Evolutionary conservation across 2,888 invertebrate species (phyloP).

Genomic region (Polietes domitor): DNA sequence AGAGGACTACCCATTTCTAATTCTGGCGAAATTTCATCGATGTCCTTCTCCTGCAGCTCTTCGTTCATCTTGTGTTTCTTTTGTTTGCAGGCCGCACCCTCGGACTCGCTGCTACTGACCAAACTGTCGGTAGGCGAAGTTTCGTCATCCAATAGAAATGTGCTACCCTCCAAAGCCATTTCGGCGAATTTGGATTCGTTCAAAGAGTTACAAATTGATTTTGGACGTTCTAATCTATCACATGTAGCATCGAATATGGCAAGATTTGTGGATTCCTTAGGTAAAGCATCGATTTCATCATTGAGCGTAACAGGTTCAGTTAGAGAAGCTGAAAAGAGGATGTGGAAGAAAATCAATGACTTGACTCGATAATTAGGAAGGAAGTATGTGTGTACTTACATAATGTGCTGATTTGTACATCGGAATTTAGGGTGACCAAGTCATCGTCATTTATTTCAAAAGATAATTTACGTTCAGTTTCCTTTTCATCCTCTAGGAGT

Average conservation of each 20-base stretch:
- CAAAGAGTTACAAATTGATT: conserved; percentile 74
- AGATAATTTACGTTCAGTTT: conserved; percentile 69
- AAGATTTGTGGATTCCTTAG: conserved; percentile 19
- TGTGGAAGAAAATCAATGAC: too few relatives aligned
- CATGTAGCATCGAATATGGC: conserved; percentile 8
- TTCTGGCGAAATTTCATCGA: conserved; percentile 81
- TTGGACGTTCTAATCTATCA: conserved; percentile 73
- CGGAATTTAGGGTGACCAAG: conserved; percentile 74
- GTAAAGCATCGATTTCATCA: conserved; percentile 51
- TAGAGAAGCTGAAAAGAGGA: conserved; percentile 67
- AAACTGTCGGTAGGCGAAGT: conserved; percentile 92
- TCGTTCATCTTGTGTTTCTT: conserved; percentile 80
- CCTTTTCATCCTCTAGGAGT: conserved; percentile 56
- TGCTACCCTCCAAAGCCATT: conserved; percentile 86
- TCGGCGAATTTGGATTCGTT: conserved; percentile 85
- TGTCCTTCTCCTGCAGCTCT: conserved; percentile 81
- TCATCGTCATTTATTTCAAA: conserved; percentile 73
- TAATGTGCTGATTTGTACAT: conserved; percentile 77
- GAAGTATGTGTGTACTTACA: conserved; percentile 72
- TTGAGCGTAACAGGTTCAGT: conserved; percentile 67
- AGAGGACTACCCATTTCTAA: conserved; percentile 82
- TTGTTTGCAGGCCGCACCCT: conserved; percentile 77
- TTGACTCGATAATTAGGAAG: too few relatives aligned
- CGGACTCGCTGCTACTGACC: conserved; percentile 82
- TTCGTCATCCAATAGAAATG: conserved; percentile 89